Conservation (phyloP, 2,888 invertebrate species). For the Drosophila rellima region DNA sequence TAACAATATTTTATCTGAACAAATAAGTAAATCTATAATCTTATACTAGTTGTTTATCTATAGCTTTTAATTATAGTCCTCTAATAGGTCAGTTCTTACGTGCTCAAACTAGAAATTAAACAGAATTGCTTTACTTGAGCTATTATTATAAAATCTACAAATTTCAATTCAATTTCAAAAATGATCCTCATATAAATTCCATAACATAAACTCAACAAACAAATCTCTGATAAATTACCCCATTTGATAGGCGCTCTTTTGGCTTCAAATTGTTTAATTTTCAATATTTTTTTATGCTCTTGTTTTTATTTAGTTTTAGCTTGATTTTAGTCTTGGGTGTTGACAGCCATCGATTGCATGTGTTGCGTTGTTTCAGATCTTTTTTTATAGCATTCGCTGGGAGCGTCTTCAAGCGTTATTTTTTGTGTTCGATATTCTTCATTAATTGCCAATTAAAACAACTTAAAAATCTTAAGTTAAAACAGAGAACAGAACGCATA, state of each 20-base stretch:
- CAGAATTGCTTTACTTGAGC: slow-evolving; percentile 3
- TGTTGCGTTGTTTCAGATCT: slow-evolving; percentile 57
- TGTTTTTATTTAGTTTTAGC: slow-evolving; percentile 40
- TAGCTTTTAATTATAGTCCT: neutral
- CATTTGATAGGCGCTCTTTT: slow-evolving; percentile 37
- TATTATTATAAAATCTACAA: slow-evolving; percentile 8
- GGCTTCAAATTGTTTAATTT: slow-evolving; percentile 41
- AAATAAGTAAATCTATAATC: neutral
- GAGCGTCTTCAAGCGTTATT: slow-evolving; percentile 55
- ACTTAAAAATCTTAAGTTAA: slow-evolving; percentile 59
- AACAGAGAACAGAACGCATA: slow-evolving; percentile 70
- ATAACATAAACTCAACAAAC: slow-evolving; percentile 30
- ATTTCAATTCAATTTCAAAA: slow-evolving; percentile 6
- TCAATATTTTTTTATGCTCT: slow-evolving; percentile 41
- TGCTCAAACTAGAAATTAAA: slow-evolving; percentile 2
- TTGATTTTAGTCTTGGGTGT: slow-evolving; percentile 56
- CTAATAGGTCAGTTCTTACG: neutral
- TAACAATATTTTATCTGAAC: too few relatives aligned
- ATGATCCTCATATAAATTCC: slow-evolving; percentile 39
- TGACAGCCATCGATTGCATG: slow-evolving; percentile 69
- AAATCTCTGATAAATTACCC: slow-evolving; percentile 25
- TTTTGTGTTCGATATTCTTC: slow-evolving; percentile 49
- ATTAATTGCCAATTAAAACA: slow-evolving; percentile 67
- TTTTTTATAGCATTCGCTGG: slow-evolving; percentile 59
- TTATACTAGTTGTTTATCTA: neutral